Evolutionary conservation across 2,113 vertebrate genomes (phyloP), one percentile per base, ranked within the genome.

Genomic region (Festucalex cinctus): DNA sequence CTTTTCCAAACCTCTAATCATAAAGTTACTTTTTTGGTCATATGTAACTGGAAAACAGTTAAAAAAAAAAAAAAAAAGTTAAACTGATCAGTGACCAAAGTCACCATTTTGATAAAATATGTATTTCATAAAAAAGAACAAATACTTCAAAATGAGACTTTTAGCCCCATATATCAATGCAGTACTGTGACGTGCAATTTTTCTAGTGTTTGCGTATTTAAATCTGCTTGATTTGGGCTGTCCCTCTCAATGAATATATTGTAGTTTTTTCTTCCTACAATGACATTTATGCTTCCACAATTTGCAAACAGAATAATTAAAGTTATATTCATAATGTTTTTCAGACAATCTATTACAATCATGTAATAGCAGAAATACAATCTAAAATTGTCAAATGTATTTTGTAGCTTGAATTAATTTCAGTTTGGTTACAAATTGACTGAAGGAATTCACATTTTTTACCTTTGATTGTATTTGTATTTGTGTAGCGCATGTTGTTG

Each of bases 401-500:
- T 26, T 35, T 36, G 57, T 20, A 20, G 32, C 16, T 6, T 36
- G 35, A 3, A 26, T 56, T 26, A 7, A 26, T 24, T 32, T 74
- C 32, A 65, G 5, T 46, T 43, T 49, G 39, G 10, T 59, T 54
- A 48, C 19, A 60, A 1, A 67, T 66, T 44, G 54, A 63, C 53
- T 68, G 48, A 51, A n/a, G 20, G 8, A 49, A 51, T 51, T n/a
- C 14, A 32, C 2, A 32, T 9, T 20, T n/a, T 59, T 59, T 36
- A 20, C 19, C 35, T 17, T 59, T 12, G 28, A 58, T 36, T 20
- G 9, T n/a, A 17, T 65, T 20, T 51, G 3, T 63, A 22, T 26
- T 73, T 73, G 54, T 26, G 14, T 17, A 9, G 57, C 36, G 1
- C 19, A 49, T 72, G 67, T 67, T 32, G 28, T 32, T 32, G 28